These are phyloP conservation scores for Ormyrus thymus DNA, from an alignment of 2,888 invertebrate genomes.

Conservation along the genomic window DNA sequence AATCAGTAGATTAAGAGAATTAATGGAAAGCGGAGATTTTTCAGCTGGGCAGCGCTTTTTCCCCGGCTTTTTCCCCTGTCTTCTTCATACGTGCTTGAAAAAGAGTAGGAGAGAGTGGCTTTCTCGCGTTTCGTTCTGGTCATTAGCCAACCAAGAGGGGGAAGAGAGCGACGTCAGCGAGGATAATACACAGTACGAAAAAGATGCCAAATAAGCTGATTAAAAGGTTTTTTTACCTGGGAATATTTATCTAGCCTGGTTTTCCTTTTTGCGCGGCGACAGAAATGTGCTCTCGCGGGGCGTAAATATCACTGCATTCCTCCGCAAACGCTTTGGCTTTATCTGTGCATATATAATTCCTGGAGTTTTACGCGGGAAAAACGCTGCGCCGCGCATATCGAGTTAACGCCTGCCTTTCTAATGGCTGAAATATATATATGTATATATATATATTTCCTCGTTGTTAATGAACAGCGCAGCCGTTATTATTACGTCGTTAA, in stretches of 20 bases:
- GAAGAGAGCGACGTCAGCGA: slow-evolving; percentile 6
- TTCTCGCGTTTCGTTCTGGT: slow-evolving; percentile 7
- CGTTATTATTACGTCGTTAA: too few relatives aligned
- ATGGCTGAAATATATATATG: too few relatives aligned
- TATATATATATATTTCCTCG: too few relatives aligned
- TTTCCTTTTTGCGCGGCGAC: too few relatives aligned
- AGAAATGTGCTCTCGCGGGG: too few relatives aligned
- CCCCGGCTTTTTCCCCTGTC: not conserved
- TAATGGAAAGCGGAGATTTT: slow-evolving; percentile 38
- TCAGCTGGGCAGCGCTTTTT: not conserved
- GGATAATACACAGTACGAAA: slow-evolving; percentile 26
- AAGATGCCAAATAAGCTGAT: slow-evolving; percentile 52
- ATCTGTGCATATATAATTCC: not conserved
- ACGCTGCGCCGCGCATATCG: not conserved
- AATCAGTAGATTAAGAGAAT: slow-evolving; percentile 33
- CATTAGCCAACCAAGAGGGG: slow-evolving; percentile 15
- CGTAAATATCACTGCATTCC: too few relatives aligned
- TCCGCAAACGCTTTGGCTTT: not conserved
- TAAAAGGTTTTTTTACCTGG: slow-evolving; percentile 32
- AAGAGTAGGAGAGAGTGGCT: not conserved
- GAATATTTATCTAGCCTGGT: too few relatives aligned
- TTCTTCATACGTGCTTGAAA: not conserved
- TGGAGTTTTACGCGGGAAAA: not conserved
- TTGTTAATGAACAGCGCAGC: too few relatives aligned
- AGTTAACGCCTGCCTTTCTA: too few relatives aligned